Evolutionary conservation across 1,140 invertebrate species (phyloP).

Genomic region (Lethocerus indicus): DNA sequence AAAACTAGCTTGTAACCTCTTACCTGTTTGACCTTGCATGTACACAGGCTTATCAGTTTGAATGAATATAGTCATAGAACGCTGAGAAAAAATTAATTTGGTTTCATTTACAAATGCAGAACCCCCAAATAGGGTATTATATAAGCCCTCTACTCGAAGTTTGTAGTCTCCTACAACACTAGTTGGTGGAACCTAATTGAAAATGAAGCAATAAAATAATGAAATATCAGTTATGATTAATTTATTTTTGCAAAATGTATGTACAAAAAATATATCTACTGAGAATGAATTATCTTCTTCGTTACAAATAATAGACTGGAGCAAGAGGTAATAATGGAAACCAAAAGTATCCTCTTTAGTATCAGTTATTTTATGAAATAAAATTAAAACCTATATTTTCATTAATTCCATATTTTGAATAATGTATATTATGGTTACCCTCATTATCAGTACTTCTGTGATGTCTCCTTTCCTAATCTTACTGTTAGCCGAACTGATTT

Average conservation of each 20-base stretch:
- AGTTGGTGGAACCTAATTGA: conserved; percentile 63
- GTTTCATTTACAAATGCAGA: conserved; percentile 74
- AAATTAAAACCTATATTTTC: too few relatives aligned
- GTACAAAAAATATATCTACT: too few relatives aligned
- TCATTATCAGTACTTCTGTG: conserved; percentile 66
- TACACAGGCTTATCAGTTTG: conserved; percentile 92
- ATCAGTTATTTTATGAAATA: too few relatives aligned
- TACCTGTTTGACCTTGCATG: conserved; percentile 78
- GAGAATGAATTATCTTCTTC: too few relatives aligned
- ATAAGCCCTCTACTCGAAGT: conserved; percentile 73
- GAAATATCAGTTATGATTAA: too few relatives aligned
- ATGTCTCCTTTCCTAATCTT: conserved; percentile 54
- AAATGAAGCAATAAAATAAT: too few relatives aligned
- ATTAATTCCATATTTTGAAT: too few relatives aligned
- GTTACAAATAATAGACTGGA: too few relatives aligned
- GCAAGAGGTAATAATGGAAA: too few relatives aligned
- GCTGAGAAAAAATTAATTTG: conserved; percentile 55
- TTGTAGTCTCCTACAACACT: conserved; percentile 66
- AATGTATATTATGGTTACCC: conserved; percentile 35
- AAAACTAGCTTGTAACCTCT: conserved; percentile 8
- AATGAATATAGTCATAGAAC: conserved; percentile 91
- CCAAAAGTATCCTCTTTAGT: too few relatives aligned
- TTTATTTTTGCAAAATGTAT: too few relatives aligned
- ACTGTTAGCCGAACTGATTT: conserved; percentile 57
- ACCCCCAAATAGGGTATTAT: conserved; percentile 65